phyloP scores from a whole-genome alignment of 2,797 vertebrate species.

The Cossypha dichroa region DNA sequence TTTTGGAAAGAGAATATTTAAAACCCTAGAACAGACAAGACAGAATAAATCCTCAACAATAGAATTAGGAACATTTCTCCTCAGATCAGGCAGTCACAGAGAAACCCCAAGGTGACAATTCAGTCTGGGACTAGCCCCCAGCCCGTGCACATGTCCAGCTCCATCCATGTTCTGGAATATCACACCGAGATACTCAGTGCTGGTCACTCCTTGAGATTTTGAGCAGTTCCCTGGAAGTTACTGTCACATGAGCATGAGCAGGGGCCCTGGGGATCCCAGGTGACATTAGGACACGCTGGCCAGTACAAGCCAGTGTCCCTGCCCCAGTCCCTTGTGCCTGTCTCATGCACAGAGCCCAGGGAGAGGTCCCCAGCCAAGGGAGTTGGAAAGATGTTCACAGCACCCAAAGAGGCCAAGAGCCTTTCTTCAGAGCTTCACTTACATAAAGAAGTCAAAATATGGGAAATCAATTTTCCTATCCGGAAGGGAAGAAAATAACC shows the following conservation, averaged over 20 bases:
- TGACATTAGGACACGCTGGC: not conserved
- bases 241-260: rapidly evolving
- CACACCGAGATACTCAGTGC: not conserved
- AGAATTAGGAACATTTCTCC: not conserved
- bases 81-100: not conserved
- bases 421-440: not conserved
- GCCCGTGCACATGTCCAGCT: not conserved
- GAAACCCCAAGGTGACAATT: not conserved
- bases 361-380: not conserved
- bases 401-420: not conserved
- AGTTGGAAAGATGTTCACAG: not conserved
- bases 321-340: too few relatives aligned
- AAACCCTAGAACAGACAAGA: not conserved
- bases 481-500: not conserved
- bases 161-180: not conserved
- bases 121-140: not conserved
- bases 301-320: not conserved
- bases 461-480: not conserved
- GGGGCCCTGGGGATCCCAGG: not conserved
- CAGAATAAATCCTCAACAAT: not conserved
- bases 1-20: conserved; percentile 23
- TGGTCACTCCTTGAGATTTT: not conserved
- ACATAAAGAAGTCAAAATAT: not conserved
- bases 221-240: not conserved
- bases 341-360: not conserved